A percentile compares a stretch with the other conserved stretches of the same genome.
Conservation (phyloP, 2,797 vertebrate genomes). For the Periophthalmus magnuspinnatus region DNA sequence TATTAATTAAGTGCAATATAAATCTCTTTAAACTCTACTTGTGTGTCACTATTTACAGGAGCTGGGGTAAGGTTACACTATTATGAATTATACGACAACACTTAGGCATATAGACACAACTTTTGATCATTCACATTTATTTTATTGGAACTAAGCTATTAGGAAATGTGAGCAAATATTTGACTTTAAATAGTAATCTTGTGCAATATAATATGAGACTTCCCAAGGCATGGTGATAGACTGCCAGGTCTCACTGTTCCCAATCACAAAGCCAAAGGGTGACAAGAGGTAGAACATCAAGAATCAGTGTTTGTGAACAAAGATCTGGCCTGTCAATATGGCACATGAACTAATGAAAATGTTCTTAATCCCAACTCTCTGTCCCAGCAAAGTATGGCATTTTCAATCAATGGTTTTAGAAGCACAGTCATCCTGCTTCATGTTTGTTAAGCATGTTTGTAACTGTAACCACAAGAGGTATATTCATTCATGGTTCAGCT, state of each 20-base stretch:
- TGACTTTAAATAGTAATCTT: not conserved
- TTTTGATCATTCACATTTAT: not conserved
- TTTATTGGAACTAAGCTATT: not conserved
- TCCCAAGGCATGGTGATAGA: slow-evolving; percentile 21
- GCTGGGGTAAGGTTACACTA: slow-evolving; percentile 33
- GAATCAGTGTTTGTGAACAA: slow-evolving; percentile 22
- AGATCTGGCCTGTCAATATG: slow-evolving; percentile 8
- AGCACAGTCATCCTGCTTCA: not conserved
- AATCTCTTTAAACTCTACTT: slow-evolving; percentile 66
- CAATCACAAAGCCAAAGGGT: slow-evolving; percentile 45
- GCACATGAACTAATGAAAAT: slow-evolving; percentile 19
- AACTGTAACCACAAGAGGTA: too few species aligned
- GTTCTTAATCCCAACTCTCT: slow-evolving; percentile 7
- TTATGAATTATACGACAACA: slow-evolving; percentile 21
- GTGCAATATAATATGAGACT: not conserved
- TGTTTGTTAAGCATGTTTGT: not conserved
- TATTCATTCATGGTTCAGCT: too few species aligned
- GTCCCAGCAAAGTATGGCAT: slow-evolving; percentile 24
- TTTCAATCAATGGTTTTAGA: slow-evolving; percentile 27
- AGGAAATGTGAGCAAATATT: slow-evolving; percentile 20
- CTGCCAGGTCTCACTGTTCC: slow-evolving; percentile 36
- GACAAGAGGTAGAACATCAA: slow-evolving; percentile 36
- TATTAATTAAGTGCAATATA: slow-evolving; percentile 61
- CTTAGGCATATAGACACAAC: not conserved
- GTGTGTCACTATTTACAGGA: slow-evolving; percentile 43